Evolutionary conservation across 2,888 invertebrate genomes (phyloP).

Genomic region (Leptinotarsa rubiginosa): DNA sequence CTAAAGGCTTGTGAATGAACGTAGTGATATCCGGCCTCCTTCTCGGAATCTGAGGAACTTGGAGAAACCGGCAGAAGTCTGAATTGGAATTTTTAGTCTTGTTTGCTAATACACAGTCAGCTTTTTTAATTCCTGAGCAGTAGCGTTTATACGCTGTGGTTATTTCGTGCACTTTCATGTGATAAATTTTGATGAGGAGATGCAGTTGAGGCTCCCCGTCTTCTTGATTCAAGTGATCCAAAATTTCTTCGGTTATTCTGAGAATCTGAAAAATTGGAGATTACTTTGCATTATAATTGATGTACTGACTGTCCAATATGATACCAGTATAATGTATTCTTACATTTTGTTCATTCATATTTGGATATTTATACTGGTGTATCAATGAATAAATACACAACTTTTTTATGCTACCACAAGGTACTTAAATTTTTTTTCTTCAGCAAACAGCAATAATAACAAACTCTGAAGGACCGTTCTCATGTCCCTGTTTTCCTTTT

Average conservation of each 20-base stretch:
- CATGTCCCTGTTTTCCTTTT: too few species aligned
- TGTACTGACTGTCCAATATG: too few species aligned
- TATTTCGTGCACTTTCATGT: slow-evolving; percentile 79
- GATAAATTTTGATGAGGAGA: slow-evolving; percentile 77
- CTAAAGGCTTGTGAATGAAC: slow-evolving; percentile 85
- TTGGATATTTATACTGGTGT: too few species aligned
- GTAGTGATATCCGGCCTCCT: slow-evolving; percentile 87
- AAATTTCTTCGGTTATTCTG: slow-evolving; percentile 83
- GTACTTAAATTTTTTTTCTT: too few species aligned
- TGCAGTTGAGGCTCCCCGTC: slow-evolving; percentile 80
- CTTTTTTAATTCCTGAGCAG: slow-evolving; percentile 85
- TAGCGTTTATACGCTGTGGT: slow-evolving; percentile 85
- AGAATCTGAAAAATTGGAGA: slow-evolving; percentile 68
- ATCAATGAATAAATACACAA: too few species aligned
- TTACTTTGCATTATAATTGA: too few species aligned
- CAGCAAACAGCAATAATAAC: too few species aligned
- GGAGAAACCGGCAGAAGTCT: slow-evolving; percentile 80
- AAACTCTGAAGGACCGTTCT: too few species aligned
- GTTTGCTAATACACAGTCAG: slow-evolving; percentile 85
- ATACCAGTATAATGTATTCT: too few species aligned
- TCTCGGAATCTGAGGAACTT: slow-evolving; percentile 83
- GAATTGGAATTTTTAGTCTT: slow-evolving; percentile 80
- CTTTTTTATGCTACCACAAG: too few species aligned
- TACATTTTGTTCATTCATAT: too few species aligned
- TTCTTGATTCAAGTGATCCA: slow-evolving; percentile 79